Conservation (phyloP, 92 coral and sea anemone genomes). For the Anthopleura xanthogrammica region DNA sequence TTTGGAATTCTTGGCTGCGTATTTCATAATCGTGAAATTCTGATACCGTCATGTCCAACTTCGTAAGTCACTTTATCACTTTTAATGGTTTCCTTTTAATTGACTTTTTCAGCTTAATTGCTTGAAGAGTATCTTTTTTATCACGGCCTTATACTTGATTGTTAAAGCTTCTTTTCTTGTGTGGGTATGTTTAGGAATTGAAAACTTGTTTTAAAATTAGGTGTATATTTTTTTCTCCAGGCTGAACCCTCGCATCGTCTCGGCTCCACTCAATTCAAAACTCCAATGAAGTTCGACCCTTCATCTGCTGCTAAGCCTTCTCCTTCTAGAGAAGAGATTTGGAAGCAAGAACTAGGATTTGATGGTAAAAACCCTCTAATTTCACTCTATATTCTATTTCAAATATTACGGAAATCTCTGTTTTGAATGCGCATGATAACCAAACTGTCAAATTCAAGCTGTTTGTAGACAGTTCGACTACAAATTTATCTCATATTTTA, state of each 20-base stretch:
- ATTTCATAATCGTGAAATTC: not conserved
- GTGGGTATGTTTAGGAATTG: not conserved
- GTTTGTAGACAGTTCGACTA: not conserved
- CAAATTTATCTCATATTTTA: not conserved
- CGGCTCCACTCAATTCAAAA: slow-evolving; percentile 54
- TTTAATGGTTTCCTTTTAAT: not conserved
- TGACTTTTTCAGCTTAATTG: not conserved
- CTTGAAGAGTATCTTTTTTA: too few relatives aligned
- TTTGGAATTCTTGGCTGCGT: not conserved
- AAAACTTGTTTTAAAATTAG: not conserved
- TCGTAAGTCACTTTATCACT: slow-evolving; percentile 24
- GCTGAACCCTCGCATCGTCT: slow-evolving; percentile 8
- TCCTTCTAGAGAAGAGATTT: slow-evolving; percentile 87
- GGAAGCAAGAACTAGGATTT: slow-evolving; percentile 81
- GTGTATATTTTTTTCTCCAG: slow-evolving; percentile 20
- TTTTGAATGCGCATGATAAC: not conserved
- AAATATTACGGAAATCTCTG: not conserved
- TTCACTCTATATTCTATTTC: not conserved
- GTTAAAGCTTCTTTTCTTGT: not conserved
- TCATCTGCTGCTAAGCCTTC: slow-evolving; percentile 75
- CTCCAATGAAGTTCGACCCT: slow-evolving; percentile 88
- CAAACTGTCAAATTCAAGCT: not conserved
- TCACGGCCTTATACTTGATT: not conserved
- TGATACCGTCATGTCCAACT: not conserved
- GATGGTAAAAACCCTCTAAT: slow-evolving; percentile 48